These are phyloP conservation scores for Drosophila mettleri DNA, from an alignment of 2,888 invertebrate species.

Conservation along the genomic window DNA sequence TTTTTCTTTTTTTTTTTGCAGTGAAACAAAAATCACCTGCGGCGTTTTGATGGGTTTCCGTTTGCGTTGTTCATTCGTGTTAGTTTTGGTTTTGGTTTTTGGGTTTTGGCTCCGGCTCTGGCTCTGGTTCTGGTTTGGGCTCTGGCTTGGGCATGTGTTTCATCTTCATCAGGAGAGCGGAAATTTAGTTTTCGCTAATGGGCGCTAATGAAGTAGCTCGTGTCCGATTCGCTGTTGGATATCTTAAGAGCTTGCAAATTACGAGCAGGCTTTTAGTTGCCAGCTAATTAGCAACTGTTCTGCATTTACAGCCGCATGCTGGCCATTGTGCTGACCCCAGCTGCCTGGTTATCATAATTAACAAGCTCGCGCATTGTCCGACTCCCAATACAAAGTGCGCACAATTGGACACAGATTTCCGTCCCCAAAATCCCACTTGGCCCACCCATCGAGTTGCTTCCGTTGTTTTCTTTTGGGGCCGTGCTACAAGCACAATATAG, in stretches of 20 bases:
- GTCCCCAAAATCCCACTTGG: conserved; percentile 29
- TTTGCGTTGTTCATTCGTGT: conserved; percentile 37
- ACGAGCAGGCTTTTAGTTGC: conserved; percentile 64
- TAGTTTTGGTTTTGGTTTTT: conserved; percentile 14
- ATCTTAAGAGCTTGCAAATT: conserved; percentile 64
- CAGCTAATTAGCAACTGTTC: conserved; percentile 69
- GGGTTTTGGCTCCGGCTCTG: no score
- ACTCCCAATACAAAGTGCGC: conserved; percentile 19
- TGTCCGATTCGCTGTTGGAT: conserved; percentile 59
- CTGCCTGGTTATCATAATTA: conserved; percentile 72
- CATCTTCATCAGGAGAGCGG: conserved; percentile 69
- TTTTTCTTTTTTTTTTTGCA: conserved; percentile 18
- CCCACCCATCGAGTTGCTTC: conserved; percentile 68
- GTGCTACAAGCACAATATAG: conserved; percentile 20
- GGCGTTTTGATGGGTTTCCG: conserved; percentile 59
- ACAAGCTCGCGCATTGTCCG: conserved; percentile 65
- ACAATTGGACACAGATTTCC: conserved; percentile 41
- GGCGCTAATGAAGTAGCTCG: conserved; percentile 73
- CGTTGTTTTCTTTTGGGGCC: conserved; percentile 55
- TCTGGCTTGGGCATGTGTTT: conserved; percentile 67
- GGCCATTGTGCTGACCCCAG: conserved; percentile 48
- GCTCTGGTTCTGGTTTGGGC: no score
- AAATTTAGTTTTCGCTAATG: conserved; percentile 78
- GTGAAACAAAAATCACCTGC: conserved; percentile 71
- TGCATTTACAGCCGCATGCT: conserved; percentile 40